These are phyloP conservation scores for Dermatophagoides farinae DNA, from an alignment of 1,140 invertebrate species.

Conservation along the genomic window DNA sequence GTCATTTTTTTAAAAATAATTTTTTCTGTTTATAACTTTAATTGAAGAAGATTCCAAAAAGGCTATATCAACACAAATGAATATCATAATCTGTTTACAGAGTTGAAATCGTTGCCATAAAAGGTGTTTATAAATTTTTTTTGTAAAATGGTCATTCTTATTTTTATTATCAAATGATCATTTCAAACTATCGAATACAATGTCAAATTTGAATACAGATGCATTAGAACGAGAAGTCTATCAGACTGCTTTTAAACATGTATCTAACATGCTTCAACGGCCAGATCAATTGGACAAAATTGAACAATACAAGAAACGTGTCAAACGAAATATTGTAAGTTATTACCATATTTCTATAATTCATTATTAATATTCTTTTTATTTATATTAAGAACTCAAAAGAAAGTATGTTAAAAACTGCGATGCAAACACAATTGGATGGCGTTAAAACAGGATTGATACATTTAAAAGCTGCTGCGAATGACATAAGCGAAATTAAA, in stretches of 20 bases:
- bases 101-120: neutral
- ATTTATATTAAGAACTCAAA: slow-evolving; percentile 50
- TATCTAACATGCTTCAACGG: slow-evolving; percentile 77
- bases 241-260: slow-evolving; percentile 60
- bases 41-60: too few relatives aligned
- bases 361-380: neutral
- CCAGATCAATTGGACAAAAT: slow-evolving; percentile 84
- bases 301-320: slow-evolving; percentile 55
- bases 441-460: slow-evolving; percentile 81
- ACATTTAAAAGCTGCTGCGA: slow-evolving; percentile 57
- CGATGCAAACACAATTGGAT: slow-evolving; percentile 91
- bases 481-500: slow-evolving; percentile 55
- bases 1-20: too few relatives aligned
- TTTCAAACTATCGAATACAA: neutral
- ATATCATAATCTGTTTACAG: too few relatives aligned
- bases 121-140: neutral
- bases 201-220: slow-evolving; percentile 37
- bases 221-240: slow-evolving; percentile 60
- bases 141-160: neutral
- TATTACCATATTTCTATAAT: neutral
- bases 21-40: too few relatives aligned
- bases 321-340: slow-evolving; percentile 33
- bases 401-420: slow-evolving; percentile 91
- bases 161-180: neutral
- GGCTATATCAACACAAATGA: too few relatives aligned